Percentiles rank a stretch among this genome's conserved stretches.
Conservation (phyloP, 2,113 vertebrate species). For the Xenopus borealis region DNA sequence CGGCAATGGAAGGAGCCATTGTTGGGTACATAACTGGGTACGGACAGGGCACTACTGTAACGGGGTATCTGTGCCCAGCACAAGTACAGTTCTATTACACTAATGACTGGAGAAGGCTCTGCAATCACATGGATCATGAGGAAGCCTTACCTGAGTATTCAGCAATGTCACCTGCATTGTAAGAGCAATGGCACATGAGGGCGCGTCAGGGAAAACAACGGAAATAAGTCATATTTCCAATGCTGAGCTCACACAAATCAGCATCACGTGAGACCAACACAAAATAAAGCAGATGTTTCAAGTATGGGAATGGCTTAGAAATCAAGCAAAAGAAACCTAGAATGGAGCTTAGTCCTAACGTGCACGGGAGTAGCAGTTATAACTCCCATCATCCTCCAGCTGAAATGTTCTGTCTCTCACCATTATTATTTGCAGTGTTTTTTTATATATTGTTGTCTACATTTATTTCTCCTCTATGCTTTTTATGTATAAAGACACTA, state of each 20-base stretch:
- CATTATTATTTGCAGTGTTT: too few species aligned
- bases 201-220: constrained; percentile 76
- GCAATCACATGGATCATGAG: constrained; percentile 15
- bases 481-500: too few species aligned
- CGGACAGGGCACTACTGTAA: constrained; percentile 7
- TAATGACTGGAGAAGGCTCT: constrained; percentile 30
- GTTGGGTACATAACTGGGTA: not conserved
- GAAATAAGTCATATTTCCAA: constrained; percentile 67
- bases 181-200: constrained; percentile 79
- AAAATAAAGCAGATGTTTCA: constrained; percentile 52
- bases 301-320: constrained; percentile 67
- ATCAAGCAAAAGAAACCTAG: constrained; percentile 54
- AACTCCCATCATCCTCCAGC: too few species aligned
- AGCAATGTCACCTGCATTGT: constrained; percentile 80
- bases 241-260: constrained; percentile 59
- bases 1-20: not conserved
- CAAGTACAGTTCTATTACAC: constrained; percentile 41
- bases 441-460: too few species aligned
- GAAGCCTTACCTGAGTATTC: constrained; percentile 86
- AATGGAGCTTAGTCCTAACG: not conserved
- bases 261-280: constrained; percentile 58
- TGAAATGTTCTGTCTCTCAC: too few species aligned
- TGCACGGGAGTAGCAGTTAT: too few species aligned
- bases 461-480: too few species aligned
- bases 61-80: constrained; percentile 51